phyloP scores from a whole-genome alignment of 2,797 vertebrate genomes.

The Neomorphus geoffroyi region DNA sequence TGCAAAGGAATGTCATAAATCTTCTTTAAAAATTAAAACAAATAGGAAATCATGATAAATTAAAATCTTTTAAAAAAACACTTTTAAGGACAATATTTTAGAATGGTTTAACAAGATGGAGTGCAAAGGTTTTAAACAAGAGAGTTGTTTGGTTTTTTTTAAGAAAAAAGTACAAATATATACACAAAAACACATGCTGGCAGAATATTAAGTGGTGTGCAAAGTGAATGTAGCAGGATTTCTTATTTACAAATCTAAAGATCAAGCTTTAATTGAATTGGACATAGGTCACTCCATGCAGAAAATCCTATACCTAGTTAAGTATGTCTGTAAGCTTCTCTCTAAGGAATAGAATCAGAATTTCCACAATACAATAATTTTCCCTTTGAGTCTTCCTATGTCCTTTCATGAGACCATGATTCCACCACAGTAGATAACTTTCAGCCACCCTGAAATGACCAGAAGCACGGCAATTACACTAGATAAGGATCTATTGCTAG shows the following conservation, averaged over 20 bases:
- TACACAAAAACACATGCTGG: background rate
- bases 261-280: conserved; percentile 8
- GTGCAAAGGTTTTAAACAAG: background rate
- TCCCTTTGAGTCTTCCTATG: background rate
- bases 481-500: background rate
- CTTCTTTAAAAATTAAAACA: conserved; percentile 52
- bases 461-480: background rate
- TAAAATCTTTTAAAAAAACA: conserved; percentile 20
- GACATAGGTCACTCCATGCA: background rate
- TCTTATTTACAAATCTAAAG: background rate
- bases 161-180: background rate
- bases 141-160: background rate
- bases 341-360: background rate
- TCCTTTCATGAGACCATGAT: background rate
- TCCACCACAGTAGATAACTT: background rate
- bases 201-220: background rate
- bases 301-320: background rate
- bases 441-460: background rate
- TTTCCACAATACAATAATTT: conserved; percentile 17
- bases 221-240: background rate
- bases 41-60: conserved; percentile 26
- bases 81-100: conserved; percentile 27
- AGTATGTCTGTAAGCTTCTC: background rate
- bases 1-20: conserved; percentile 65
- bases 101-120: conserved; percentile 13